These are phyloP conservation scores for Enteromius anoplus DNA, from an alignment of 2,797 vertebrate species.

Conservation along the genomic window DNA sequence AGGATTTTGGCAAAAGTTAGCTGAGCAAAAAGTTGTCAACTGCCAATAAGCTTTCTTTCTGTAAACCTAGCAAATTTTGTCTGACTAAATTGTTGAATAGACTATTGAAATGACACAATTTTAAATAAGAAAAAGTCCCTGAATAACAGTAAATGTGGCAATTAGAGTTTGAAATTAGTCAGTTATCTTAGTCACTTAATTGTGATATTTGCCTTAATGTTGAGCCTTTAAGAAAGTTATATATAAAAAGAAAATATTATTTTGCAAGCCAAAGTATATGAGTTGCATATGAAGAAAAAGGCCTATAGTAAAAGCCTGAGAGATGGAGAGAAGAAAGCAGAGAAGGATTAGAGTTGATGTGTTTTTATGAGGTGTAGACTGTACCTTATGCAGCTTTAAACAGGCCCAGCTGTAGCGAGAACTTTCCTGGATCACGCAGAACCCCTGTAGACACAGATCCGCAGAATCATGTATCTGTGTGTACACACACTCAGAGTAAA, in stretches of 20 bases:
- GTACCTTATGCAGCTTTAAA: conserved; percentile 58
- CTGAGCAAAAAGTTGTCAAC: background rate
- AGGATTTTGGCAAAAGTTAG: background rate
- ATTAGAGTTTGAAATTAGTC: background rate
- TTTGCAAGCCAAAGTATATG: background rate
- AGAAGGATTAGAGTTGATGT: conserved; percentile 24
- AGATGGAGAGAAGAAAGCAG: background rate
- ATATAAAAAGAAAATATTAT: background rate
- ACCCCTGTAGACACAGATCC: conserved; percentile 21
- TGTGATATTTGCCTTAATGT: background rate
- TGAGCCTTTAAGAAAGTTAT: background rate
- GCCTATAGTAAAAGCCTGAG: background rate
- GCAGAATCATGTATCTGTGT: conserved; percentile 11
- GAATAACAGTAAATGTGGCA: background rate
- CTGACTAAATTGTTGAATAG: background rate
- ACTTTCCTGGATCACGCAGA: conserved; percentile 33
- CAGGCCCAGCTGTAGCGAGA: conserved; percentile 64
- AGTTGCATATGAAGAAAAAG: background rate
- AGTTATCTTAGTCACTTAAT: background rate
- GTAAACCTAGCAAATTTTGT: background rate
- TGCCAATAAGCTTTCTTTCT: background rate
- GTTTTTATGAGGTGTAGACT: conserved; percentile 69
- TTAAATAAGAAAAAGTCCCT: background rate
- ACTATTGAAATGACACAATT: background rate
- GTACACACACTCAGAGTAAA: conserved; percentile 1